These are phyloP conservation scores for Parazoanthus darwini DNA, from an alignment of 92 coral and sea anemone genomes.

Conservation along the genomic window DNA sequence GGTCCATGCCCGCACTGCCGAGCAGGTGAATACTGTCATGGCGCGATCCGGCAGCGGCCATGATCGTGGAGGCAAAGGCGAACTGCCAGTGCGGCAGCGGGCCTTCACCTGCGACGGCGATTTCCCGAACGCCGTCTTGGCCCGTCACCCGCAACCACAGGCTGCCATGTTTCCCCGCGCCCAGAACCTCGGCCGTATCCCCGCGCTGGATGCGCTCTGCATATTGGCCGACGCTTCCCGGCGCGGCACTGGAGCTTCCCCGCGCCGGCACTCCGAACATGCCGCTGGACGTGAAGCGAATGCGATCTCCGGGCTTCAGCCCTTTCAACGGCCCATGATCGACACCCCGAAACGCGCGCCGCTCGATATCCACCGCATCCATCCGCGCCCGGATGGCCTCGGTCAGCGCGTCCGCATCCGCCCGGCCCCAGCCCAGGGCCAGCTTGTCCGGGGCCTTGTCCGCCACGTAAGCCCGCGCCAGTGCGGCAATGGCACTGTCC, in stretches of 20 bases:
- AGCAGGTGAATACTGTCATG: constrained; percentile 1
- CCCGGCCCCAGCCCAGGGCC: too few species aligned
- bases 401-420: too few species aligned
- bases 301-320: background rate
- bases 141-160: constrained; percentile 12
- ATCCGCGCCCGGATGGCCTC: too few species aligned
- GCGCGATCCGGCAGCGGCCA: constrained; percentile 13
- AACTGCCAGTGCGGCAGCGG: constrained; percentile 9
- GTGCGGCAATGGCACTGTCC: too few species aligned
- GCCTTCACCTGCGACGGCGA: background rate
- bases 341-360: too few species aligned
- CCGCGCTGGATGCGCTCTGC: too few species aligned
- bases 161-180: constrained; percentile 12
- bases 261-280: constrained; percentile 2
- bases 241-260: constrained; percentile 13
- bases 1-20: constrained; percentile 1
- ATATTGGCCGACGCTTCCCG: background rate
- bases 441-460: too few species aligned
- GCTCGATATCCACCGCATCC: too few species aligned
- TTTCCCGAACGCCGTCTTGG: background rate
- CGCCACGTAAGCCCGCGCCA: too few species aligned
- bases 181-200: background rate
- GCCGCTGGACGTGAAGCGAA: background rate
- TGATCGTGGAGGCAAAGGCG: constrained; percentile 6
- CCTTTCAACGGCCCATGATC: too few species aligned